phyloP scores from a whole-genome alignment of 2,113 vertebrate species.

The Circaetus gallicus region DNA sequence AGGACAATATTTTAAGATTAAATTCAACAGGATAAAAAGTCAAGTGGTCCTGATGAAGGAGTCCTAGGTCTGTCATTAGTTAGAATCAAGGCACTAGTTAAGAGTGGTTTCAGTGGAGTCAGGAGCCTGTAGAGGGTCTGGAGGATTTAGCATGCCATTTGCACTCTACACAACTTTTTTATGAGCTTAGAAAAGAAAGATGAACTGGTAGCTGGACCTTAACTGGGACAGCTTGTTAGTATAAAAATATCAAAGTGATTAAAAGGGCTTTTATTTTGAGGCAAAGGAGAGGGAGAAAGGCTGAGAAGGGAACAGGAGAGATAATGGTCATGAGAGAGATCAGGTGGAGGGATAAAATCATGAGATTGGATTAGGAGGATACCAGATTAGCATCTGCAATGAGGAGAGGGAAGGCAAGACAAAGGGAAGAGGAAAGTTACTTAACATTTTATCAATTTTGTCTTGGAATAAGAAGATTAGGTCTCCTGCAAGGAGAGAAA shows the following conservation, averaged over 20 bases:
- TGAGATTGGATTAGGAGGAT: neutral
- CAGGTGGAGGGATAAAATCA: neutral
- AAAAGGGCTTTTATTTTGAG: neutral
- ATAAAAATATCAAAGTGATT: neutral
- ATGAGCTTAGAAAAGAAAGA: neutral
- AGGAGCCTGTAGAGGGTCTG: neutral
- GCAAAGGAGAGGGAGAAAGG: neutral
- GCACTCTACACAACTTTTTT: neutral
- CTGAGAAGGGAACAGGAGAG: neutral
- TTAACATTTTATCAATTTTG: neutral
- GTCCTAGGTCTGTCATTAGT: neutral
- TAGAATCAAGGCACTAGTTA: neutral
- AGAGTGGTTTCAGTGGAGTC: neutral
- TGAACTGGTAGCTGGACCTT: neutral
- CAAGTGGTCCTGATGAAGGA: neutral
- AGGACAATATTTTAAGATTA: neutral
- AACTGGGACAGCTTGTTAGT: neutral
- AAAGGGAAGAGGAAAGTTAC: neutral
- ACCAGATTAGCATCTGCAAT: neutral
- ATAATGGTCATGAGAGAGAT: neutral
- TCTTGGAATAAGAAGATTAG: neutral
- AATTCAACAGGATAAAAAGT: neutral
- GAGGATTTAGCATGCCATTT: neutral
- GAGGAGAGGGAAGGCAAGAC: neutral
- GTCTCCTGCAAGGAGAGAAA: neutral